Evolutionary conservation across 1,140 invertebrate genomes (phyloP).

Genomic region (Drosophila pseudoobscura): DNA sequence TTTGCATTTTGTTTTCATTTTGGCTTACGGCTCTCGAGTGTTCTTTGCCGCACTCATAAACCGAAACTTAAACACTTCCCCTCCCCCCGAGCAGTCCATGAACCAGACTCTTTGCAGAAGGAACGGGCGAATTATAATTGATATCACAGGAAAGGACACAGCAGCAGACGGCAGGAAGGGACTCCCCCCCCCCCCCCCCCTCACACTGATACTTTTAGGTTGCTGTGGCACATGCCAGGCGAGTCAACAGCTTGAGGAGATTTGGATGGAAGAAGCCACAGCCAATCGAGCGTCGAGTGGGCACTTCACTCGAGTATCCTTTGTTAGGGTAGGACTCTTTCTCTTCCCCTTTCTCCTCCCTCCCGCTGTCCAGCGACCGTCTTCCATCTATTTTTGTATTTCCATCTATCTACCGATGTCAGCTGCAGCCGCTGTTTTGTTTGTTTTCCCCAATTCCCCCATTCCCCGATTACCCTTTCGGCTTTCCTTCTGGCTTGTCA

Average conservation of each 20-base stretch:
- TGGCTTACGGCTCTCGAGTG: slow-evolving; percentile 50
- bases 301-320: slow-evolving; percentile 36
- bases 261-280: slow-evolving; percentile 10
- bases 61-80: slow-evolving; percentile 59
- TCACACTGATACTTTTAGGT: slow-evolving; percentile 57
- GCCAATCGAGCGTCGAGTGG: slow-evolving; percentile 20
- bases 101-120: slow-evolving; percentile 28
- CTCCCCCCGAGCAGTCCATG: slow-evolving; percentile 1
- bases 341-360: background rate
- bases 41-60: slow-evolving; percentile 57
- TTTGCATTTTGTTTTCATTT: slow-evolving; percentile 43
- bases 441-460: background rate
- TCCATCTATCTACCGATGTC: slow-evolving; percentile 28
- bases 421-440: slow-evolving; percentile 48
- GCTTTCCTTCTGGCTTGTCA: slow-evolving; percentile 24
- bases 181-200: slow-evolving; percentile 1
- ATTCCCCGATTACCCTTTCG: background rate
- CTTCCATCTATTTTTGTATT: background rate
- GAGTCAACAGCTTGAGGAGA: slow-evolving; percentile 23
- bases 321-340: slow-evolving; percentile 26
- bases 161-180: background rate
- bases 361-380: no score
- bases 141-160: slow-evolving; percentile 23
- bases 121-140: slow-evolving; percentile 56
- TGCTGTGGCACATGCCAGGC: slow-evolving; percentile 26